Evolutionary conservation across 2,113 vertebrate genomes (phyloP), one percentile per base, ranked within the genome.

Genomic region (Pantherophis guttatus): DNA sequence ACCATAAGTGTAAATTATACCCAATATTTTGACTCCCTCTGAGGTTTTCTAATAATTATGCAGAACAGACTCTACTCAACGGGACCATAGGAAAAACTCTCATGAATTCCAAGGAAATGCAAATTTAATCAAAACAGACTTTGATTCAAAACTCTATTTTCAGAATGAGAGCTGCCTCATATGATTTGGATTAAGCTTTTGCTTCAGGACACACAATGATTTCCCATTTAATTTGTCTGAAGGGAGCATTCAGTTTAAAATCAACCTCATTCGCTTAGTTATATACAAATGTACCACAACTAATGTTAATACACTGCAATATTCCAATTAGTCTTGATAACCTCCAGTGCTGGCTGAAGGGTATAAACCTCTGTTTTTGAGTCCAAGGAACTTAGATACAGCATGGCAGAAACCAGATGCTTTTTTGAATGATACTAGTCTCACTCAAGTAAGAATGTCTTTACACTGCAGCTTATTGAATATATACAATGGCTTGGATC

Each of bases 401-500:
- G 87, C 10, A 92, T 21, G 59, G 55, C 9, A 92, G 33, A 92
- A 89, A 75, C 59, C 52, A 57, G 50, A 75, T 33, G 62, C 57
- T 57, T 62, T 57, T 48, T 55, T 48, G 70, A 87, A 70, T 92
- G 59, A 92, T 92, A 53, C n/a, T 12, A 88, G n/a, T 88, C 87
- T 88, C 59, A 44, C 53, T 89, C 52, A 88, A 75, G 24, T 91
- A 92, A 88, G 86, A 92, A 39, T 87, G 48, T 53, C 62, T 92
- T 92, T 92, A 92, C 44, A 55, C n/a, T 92, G 86, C 52, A 88
- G 59, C 33, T 92, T 75, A 92, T 92, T 86, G 50, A 86, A 48
- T 86, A 59, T 87, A 86, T 59, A 91, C 21, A 59, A 57, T 91
- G 12, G 52, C 59, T 81, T 48, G 59, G 33, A 75, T 81, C 53